Percentiles rank a stretch among this genome's conserved stretches.
phyloP scores from a whole-genome alignment of 2,797 vertebrate species.

The Alcedo quadribrachys region DNA sequence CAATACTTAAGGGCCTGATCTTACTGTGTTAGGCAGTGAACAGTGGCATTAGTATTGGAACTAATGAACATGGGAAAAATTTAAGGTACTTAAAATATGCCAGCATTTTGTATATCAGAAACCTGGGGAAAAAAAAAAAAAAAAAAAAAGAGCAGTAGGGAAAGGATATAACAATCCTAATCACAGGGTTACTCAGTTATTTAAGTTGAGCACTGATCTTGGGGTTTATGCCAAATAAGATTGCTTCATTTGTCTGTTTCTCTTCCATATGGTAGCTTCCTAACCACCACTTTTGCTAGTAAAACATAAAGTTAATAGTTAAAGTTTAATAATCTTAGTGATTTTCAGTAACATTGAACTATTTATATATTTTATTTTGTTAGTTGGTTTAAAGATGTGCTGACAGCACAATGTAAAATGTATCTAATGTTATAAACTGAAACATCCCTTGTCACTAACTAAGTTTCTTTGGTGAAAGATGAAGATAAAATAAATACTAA shows the following conservation, averaged over 20 bases:
- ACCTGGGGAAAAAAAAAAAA: background rate
- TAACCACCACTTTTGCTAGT: background rate
- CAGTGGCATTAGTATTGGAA: background rate
- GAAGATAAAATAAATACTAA: background rate
- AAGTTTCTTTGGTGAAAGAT: background rate
- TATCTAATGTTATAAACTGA: background rate
- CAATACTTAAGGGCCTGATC: background rate
- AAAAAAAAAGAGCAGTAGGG: background rate
- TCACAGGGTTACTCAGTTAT: background rate
- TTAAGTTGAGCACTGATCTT: background rate
- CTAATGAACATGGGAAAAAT: background rate
- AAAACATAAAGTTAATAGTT: slow-evolving; percentile 6
- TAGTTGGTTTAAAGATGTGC: background rate
- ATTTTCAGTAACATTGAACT: background rate
- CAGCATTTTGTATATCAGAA: background rate
- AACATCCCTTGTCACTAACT: background rate
- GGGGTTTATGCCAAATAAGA: background rate
- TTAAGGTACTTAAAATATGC: background rate
- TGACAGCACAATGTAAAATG: background rate
- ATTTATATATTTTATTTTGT: background rate
- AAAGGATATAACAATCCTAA: background rate
- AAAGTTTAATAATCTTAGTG: background rate
- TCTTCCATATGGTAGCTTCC: background rate
- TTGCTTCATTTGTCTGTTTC: slow-evolving; percentile 3
- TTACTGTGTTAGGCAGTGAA: background rate